These are phyloP conservation scores for Numenius phaeopus DNA, from an alignment of 2,797 vertebrate species.

Conservation along the genomic window DNA sequence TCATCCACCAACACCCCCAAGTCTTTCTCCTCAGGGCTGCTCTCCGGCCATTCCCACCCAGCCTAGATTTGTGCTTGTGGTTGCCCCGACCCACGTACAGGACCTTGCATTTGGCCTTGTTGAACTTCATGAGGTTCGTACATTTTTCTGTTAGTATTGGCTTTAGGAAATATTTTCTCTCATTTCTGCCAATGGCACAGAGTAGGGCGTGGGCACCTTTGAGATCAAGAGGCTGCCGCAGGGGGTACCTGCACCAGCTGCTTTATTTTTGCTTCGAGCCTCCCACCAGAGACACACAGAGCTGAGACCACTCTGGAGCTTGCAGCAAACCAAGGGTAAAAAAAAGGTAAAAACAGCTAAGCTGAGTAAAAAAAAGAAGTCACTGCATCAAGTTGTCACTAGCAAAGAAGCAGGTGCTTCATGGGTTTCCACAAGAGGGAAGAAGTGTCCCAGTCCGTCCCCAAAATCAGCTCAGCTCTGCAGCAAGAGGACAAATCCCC, in stretches of 20 bases:
- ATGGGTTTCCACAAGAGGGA: not conserved
- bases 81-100: not conserved
- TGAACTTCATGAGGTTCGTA: not conserved
- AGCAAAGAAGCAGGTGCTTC: fast-evolving
- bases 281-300: not conserved
- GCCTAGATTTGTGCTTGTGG: not conserved
- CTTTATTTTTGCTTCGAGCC: not conserved
- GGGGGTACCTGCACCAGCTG: not conserved
- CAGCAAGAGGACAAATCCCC: not conserved
- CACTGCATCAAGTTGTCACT: not conserved
- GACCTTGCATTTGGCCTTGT: not conserved
- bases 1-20: not conserved
- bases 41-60: not conserved
- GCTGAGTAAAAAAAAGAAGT: not conserved
- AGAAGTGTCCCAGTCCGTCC: not conserved
- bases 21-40: not conserved
- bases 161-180: not conserved
- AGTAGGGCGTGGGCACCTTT: fast-evolving
- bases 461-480: not conserved
- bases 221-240: not conserved
- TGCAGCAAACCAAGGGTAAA: not conserved
- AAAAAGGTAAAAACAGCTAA: not conserved
- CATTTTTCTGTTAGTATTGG: not conserved
- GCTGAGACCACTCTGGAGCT: not conserved
- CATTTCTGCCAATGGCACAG: not conserved